phyloP scores from a whole-genome alignment of 2,797 vertebrate species.

The Caiman crocodilus region DNA sequence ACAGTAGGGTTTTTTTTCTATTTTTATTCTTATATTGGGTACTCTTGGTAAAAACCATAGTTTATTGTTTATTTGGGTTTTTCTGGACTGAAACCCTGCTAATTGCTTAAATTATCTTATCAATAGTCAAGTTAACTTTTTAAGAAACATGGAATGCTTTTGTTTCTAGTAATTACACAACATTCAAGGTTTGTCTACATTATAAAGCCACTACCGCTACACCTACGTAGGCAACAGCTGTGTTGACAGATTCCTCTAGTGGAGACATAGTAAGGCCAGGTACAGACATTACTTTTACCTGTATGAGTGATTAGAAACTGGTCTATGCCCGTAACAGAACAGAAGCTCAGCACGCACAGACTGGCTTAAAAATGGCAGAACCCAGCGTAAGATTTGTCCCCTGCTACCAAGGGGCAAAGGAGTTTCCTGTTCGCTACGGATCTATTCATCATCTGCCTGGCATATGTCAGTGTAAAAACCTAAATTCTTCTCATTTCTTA shows the following conservation, averaged over 20 bases:
- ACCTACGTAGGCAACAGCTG: too few relatives aligned
- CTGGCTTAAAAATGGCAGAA: too few relatives aligned
- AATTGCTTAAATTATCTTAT: neutral
- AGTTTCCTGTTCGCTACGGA: too few relatives aligned
- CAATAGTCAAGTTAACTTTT: neutral
- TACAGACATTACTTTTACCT: neutral
- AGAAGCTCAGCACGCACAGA: too few relatives aligned
- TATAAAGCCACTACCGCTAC: too few relatives aligned
- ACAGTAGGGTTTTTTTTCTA: neutral
- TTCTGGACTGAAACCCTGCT: neutral
- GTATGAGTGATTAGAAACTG: too few relatives aligned
- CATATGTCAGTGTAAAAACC: neutral
- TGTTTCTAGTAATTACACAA: neutral
- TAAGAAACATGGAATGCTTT: neutral
- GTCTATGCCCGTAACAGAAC: too few relatives aligned
- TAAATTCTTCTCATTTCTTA: neutral
- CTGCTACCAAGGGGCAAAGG: too few relatives aligned
- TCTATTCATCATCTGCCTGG: neutral
- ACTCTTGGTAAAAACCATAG: neutral
- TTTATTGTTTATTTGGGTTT: neutral
- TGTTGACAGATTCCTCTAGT: neutral
- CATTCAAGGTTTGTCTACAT: too few relatives aligned
- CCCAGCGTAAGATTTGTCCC: too few relatives aligned
- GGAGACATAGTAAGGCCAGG: too few relatives aligned
- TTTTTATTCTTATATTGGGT: neutral